These are phyloP conservation scores for Macaca nemestrina DNA, from an alignment of 2,113 vertebrate genomes.

Conservation along the genomic window DNA sequence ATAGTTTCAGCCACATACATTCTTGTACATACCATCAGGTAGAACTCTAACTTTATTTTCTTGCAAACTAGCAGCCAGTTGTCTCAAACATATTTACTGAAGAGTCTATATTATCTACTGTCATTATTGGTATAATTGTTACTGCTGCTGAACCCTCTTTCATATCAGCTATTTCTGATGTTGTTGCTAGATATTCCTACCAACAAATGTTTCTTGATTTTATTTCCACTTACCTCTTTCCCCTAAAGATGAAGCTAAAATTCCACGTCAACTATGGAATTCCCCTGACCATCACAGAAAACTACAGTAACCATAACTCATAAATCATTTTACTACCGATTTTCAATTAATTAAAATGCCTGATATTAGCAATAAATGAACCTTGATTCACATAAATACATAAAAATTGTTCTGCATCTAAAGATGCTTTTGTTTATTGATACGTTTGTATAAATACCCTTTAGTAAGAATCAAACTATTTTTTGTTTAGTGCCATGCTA, in stretches of 20 bases:
- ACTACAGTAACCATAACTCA: background rate
- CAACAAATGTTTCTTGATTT: background rate
- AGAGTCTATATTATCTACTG: too few relatives aligned
- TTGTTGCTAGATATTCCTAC: background rate
- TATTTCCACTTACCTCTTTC: background rate
- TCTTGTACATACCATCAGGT: background rate
- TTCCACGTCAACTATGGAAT: background rate
- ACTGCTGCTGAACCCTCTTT: background rate
- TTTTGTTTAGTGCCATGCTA: background rate
- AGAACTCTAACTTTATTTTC: background rate
- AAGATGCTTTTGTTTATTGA: background rate
- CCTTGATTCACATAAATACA: background rate
- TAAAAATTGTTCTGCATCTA: background rate
- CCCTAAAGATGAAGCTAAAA: background rate
- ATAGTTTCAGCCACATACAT: background rate
- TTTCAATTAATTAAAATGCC: slow-evolving; percentile 16
- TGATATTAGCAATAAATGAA: background rate
- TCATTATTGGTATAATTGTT: background rate
- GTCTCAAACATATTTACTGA: background rate
- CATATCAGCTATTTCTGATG: background rate
- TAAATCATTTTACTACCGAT: background rate
- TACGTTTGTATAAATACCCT: background rate
- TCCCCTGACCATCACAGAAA: background rate
- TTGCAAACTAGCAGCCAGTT: background rate
- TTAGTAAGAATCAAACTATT: background rate